Conservation (phyloP, 2,113 vertebrate species). For the Astur gentilis region DNA sequence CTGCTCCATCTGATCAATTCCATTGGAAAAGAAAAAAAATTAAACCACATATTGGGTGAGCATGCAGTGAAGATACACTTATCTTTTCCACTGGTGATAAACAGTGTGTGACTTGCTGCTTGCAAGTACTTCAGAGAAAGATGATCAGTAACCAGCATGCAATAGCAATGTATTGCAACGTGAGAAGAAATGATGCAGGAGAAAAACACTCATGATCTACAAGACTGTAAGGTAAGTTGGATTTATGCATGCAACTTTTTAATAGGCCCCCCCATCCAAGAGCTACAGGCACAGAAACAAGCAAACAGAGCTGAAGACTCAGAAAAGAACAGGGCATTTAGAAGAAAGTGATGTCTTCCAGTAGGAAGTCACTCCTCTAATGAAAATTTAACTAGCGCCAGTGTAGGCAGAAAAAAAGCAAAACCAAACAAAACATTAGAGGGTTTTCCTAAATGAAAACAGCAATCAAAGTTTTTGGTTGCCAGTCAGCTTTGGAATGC, state of each 20-base stretch:
- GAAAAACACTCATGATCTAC: not conserved
- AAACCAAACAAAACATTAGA: not conserved
- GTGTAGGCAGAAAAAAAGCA: not conserved
- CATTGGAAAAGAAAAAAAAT: not conserved
- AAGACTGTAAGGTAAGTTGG: not conserved
- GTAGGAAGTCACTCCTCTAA: not conserved
- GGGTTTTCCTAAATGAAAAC: not conserved
- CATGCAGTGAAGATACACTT: not conserved
- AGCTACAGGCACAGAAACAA: not conserved
- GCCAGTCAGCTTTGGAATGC: not conserved
- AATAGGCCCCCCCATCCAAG: not conserved
- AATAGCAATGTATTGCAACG: not conserved
- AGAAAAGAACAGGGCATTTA: not conserved
- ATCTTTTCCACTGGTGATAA: not conserved
- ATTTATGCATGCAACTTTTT: not conserved
- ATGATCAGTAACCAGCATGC: not conserved
- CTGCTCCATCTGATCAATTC: not conserved
- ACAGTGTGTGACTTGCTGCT: not conserved
- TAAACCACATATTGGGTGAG: not conserved
- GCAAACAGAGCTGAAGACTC: not conserved
- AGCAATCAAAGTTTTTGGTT: not conserved
- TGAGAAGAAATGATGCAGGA: not conserved
- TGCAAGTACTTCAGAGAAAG: not conserved
- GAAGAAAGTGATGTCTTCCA: not conserved
- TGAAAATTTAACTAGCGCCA: not conserved